A percentile compares a stretch with the other conserved stretches of the same genome.
Evolutionary conservation across 2,113 vertebrate genomes (phyloP).

Genomic region (Ifrita kowaldi): DNA sequence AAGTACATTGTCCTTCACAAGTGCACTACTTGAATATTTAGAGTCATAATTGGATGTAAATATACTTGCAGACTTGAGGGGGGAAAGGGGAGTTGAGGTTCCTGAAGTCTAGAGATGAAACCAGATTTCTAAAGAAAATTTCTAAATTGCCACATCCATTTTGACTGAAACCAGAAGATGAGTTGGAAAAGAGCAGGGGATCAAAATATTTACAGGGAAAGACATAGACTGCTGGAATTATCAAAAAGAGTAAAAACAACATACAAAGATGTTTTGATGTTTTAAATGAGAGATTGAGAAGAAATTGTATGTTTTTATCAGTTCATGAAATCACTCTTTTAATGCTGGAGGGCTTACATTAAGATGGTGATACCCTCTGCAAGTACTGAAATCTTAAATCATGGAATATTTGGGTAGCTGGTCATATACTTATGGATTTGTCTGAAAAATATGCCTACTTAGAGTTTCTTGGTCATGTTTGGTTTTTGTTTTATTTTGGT

Average conservation of each 20-base stretch:
- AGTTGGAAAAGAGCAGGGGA: neutral
- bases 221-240: neutral
- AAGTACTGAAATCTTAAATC: neutral
- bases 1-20: neutral
- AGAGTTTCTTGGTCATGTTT: neutral
- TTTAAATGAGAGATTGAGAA: neutral
- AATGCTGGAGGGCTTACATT: neutral
- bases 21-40: fast-evolving
- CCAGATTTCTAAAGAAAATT: neutral
- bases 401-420: neutral
- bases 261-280: neutral
- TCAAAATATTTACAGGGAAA: neutral
- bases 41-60: neutral
- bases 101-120: neutral
- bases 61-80: neutral
- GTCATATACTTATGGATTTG: neutral
- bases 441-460: neutral
- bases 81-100: neutral
- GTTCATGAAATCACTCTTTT: neutral
- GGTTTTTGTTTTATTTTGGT: neutral
- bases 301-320: neutral
- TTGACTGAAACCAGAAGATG: neutral
- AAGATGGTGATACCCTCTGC: neutral
- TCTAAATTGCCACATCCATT: neutral
- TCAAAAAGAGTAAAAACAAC: neutral